Conservation (phyloP, 2,888 invertebrate genomes). For the Pterobdella sp. region DNA sequence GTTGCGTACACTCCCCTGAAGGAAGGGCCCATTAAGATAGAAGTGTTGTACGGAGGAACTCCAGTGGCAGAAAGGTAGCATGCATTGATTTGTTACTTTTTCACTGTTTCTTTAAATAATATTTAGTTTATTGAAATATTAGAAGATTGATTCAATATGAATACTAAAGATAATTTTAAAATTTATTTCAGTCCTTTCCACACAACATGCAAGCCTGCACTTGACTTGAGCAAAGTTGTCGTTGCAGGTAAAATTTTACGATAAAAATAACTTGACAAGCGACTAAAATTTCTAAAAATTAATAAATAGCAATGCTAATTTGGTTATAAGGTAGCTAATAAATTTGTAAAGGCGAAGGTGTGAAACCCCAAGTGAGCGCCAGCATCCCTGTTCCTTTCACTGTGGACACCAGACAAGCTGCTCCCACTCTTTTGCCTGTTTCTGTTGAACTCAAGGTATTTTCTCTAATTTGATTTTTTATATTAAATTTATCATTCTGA, state of each 20-base stretch:
- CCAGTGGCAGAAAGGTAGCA: conserved; percentile 31
- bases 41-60: conserved; percentile 31
- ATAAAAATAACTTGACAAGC: background rate
- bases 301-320: too few relatives aligned
- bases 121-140: background rate
- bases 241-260: conserved; percentile 19
- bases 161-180: conserved; percentile 7
- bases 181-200: conserved; percentile 28
- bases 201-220: conserved; percentile 22
- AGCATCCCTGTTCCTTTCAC: conserved; percentile 29
- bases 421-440: conserved; percentile 27
- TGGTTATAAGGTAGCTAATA: too few relatives aligned
- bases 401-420: conserved; percentile 32
- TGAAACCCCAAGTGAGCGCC: conserved; percentile 31
- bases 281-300: background rate
- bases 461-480: background rate
- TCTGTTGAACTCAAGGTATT: conserved; percentile 31
- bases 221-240: conserved; percentile 29
- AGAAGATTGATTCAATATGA: background rate
- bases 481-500: background rate
- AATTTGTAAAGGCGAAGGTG: conserved; percentile 24
- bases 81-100: background rate
- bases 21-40: conserved; percentile 30
- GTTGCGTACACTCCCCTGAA: conserved; percentile 29
- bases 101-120: background rate